Percentiles rank a stretch among this genome's conserved stretches.
These are phyloP conservation scores for Zaprionus capensis DNA, from an alignment of 1,140 invertebrate genomes.

Conservation along the genomic window DNA sequence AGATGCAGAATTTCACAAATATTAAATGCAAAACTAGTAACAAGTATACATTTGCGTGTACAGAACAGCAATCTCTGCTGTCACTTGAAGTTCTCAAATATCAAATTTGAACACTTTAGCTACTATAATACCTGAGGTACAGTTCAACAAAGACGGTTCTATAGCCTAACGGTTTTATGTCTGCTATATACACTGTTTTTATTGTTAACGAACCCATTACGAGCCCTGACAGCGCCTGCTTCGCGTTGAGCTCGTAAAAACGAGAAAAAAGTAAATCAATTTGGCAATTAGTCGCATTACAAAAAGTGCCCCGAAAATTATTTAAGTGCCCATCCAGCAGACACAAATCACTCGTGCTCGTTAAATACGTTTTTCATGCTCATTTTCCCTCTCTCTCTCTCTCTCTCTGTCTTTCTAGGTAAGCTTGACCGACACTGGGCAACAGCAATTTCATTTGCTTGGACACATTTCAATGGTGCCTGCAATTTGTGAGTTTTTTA, in stretches of 20 bases:
- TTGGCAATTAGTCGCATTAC: conserved; percentile 66
- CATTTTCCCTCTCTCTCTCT: conserved; percentile 9
- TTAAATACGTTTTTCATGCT: conserved; percentile 5
- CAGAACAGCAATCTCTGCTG: too few species aligned
- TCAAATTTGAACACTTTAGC: not conserved
- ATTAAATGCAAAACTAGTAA: too few species aligned
- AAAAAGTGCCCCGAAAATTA: conserved; percentile 57
- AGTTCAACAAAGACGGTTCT: not conserved
- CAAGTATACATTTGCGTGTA: too few species aligned
- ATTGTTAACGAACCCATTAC: conserved; percentile 2
- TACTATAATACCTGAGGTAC: not conserved
- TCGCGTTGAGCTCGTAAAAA: not conserved
- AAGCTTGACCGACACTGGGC: conserved; percentile 12
- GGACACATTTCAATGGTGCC: not conserved
- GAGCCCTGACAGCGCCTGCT: not conserved
- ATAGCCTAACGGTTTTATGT: not conserved
- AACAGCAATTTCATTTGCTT: not conserved
- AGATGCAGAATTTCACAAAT: too few species aligned
- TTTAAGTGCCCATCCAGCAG: conserved; percentile 58
- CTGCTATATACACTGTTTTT: not conserved
- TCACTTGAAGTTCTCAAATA: too few species aligned
- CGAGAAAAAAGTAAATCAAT: conserved; percentile 34
- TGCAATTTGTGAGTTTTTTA: conserved; percentile 1
- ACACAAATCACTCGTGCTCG: conserved; percentile 31
- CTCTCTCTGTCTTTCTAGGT: conserved; percentile 47